These are phyloP conservation scores for Carposina sasakii DNA, from an alignment of 1,140 invertebrate genomes.

Conservation along the genomic window DNA sequence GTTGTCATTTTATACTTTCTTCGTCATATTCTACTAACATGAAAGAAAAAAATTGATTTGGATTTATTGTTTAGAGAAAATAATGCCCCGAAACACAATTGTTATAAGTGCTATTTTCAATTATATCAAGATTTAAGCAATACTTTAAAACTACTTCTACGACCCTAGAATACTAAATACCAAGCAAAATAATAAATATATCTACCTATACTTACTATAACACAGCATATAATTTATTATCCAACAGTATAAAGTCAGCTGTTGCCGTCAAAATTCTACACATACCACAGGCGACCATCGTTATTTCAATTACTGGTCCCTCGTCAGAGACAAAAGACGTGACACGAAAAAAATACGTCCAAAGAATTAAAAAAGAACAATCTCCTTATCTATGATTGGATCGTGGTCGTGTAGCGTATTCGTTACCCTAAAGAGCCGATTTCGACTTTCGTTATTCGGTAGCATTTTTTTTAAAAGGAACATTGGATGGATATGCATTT, in stretches of 20 bases:
- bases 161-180: too few relatives aligned
- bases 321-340: conserved; percentile 69
- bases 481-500: conserved; percentile 19
- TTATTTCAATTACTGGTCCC: conserved; percentile 68
- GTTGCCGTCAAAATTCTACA: conserved; percentile 65
- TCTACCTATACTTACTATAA: too few relatives aligned
- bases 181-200: too few relatives aligned
- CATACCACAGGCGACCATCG: conserved; percentile 57
- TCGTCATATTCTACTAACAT: too few relatives aligned
- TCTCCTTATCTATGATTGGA: conserved; percentile 67
- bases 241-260: conserved; percentile 62
- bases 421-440: conserved; percentile 45
- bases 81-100: too few relatives aligned
- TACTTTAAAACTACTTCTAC: too few relatives aligned
- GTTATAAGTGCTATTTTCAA: too few relatives aligned
- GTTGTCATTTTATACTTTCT: too few relatives aligned
- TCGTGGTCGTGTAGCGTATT: conserved; percentile 67
- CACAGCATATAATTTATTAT: too few relatives aligned
- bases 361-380: conserved; percentile 53
- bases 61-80: too few relatives aligned
- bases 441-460: conserved; percentile 60
- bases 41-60: too few relatives aligned
- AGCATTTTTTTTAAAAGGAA: conserved; percentile 53
- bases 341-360: conserved; percentile 49
- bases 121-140: too few relatives aligned